Percentiles rank a stretch among this genome's conserved stretches.
Conservation (phyloP, 2,797 vertebrate genomes). For the Pelobates cultripes region DNA sequence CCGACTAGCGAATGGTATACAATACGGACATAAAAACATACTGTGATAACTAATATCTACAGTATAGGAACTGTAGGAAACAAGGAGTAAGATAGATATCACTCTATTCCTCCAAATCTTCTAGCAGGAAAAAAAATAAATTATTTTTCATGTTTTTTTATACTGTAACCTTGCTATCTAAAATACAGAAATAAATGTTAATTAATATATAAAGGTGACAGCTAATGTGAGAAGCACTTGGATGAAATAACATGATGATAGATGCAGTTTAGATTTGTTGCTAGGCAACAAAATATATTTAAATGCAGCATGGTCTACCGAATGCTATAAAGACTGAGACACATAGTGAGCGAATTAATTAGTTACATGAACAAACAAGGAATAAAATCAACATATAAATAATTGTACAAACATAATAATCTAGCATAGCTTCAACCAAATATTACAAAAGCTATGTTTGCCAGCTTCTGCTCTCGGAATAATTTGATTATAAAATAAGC, state of each 20-base stretch:
- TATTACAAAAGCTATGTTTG: constrained; percentile 13
- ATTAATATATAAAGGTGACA: constrained; percentile 34
- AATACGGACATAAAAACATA: too few species aligned
- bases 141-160: constrained; percentile 14
- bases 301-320: constrained; percentile 14
- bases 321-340: constrained; percentile 23
- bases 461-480: constrained; percentile 5
- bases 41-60: too few species aligned
- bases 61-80: background rate
- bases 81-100: background rate
- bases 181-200: constrained; percentile 23
- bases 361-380: constrained; percentile 20
- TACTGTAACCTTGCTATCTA: constrained; percentile 5
- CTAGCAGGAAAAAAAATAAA: background rate
- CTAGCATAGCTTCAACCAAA: constrained; percentile 11
- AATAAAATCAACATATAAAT: constrained; percentile 40
- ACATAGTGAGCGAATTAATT: constrained; percentile 39
- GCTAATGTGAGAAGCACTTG: constrained; percentile 9
- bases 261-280: constrained; percentile 30
- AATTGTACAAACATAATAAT: constrained; percentile 30
- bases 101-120: background rate
- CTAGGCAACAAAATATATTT: constrained; percentile 22
- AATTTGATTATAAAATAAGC: constrained; percentile 12
- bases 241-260: constrained; percentile 33
- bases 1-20: too few species aligned